Conservation (phyloP, 2,888 invertebrate genomes). For the Meganola albula region DNA sequence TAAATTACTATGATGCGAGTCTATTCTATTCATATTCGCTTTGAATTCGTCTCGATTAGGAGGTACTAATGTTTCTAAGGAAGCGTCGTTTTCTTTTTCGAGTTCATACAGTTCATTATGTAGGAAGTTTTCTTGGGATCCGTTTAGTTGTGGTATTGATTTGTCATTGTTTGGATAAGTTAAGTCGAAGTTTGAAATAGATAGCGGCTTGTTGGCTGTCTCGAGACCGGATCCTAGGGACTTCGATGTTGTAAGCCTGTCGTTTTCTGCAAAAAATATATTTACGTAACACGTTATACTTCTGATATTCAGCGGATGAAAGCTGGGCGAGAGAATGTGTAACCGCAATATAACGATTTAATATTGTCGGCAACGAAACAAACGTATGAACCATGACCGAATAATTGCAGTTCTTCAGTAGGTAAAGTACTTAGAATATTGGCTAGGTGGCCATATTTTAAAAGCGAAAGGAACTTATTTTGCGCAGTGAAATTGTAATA, state of each 20-base stretch:
- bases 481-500: too few relatives aligned
- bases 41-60: conserved; percentile 50
- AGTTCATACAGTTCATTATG: conserved; percentile 41
- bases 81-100: conserved; percentile 33
- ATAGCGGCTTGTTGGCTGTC: conserved; percentile 32
- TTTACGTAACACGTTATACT: too few relatives aligned
- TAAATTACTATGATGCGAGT: conserved; percentile 65
- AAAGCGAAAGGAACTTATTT: too few relatives aligned
- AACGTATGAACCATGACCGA: too few relatives aligned
- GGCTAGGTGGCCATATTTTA: too few relatives aligned
- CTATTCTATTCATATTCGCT: conserved; percentile 71
- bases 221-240: conserved; percentile 56
- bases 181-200: conserved; percentile 53
- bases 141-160: conserved; percentile 39
- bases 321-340: too few relatives aligned
- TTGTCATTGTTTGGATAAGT: conserved; percentile 34
- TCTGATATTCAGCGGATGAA: too few relatives aligned
- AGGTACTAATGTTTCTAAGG: conserved; percentile 36
- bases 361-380: too few relatives aligned
- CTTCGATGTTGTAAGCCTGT: conserved; percentile 41
- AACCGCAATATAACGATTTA: too few relatives aligned
- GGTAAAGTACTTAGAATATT: too few relatives aligned
- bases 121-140: conserved; percentile 53
- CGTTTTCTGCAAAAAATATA: conserved; percentile 35
- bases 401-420: too few relatives aligned